Conservation (phyloP, 2,113 vertebrate species). For the Oxyruncus cristatus region DNA sequence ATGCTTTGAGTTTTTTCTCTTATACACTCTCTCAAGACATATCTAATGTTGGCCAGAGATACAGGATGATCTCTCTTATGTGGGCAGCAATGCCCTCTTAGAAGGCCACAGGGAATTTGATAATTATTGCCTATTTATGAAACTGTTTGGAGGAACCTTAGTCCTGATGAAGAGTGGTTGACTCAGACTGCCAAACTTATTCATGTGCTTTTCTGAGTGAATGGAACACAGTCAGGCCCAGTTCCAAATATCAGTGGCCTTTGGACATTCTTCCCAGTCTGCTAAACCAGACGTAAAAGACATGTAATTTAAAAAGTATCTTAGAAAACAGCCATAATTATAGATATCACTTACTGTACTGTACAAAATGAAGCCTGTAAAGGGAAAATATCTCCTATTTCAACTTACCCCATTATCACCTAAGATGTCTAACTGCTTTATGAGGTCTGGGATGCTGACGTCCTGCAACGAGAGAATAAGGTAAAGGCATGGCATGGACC, state of each 20-base stretch:
- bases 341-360: background rate
- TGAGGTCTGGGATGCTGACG: conserved; percentile 96
- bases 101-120: background rate
- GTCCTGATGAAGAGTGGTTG: background rate
- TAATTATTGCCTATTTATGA: background rate
- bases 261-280: background rate
- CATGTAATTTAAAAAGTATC: background rate
- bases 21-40: background rate
- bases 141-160: background rate
- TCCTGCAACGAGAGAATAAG: conserved; percentile 77
- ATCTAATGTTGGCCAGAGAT: background rate
- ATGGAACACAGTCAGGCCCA: background rate
- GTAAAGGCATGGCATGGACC: background rate
- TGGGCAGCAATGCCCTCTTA: background rate
- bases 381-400: background rate
- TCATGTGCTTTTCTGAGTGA: background rate
- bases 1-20: background rate
- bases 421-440: conserved; percentile 96
- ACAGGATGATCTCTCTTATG: background rate
- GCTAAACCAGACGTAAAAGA: background rate
- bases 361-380: background rate
- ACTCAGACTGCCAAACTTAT: background rate
- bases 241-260: background rate
- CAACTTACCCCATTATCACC: conserved; percentile 95
- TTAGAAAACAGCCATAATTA: background rate